These are phyloP conservation scores for Cyphotilapia sp. DNA, from an alignment of 2,113 vertebrate genomes.

Conservation along the genomic window DNA sequence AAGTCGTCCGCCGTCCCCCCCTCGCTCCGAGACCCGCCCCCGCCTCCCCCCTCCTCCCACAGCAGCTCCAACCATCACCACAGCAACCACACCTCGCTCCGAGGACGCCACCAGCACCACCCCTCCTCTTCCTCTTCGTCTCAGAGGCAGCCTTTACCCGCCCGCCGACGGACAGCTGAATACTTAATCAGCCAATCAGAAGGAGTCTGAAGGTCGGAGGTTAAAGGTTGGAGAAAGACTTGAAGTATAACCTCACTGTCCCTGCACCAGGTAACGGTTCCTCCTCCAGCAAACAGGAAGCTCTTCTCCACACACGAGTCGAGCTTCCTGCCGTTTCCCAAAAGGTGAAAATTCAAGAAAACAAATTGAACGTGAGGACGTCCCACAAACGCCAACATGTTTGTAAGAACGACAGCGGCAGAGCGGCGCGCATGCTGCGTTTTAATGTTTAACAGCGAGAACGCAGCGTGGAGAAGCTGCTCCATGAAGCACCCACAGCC, in stretches of 20 bases:
- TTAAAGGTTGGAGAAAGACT: background rate
- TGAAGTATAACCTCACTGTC: background rate
- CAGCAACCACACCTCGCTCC: conserved; percentile 68
- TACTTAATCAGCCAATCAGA: conserved; percentile 67
- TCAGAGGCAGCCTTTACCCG: conserved; percentile 27
- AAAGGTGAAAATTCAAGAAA: background rate
- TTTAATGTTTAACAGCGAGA: background rate
- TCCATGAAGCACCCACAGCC: background rate
- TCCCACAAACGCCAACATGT: background rate
- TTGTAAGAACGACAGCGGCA: background rate
- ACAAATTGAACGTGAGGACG: background rate
- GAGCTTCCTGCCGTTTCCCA: background rate
- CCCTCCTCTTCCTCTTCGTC: background rate
- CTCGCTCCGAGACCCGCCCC: conserved; percentile 72
- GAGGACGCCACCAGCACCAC: conserved; percentile 53
- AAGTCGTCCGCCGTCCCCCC: conserved; percentile 87
- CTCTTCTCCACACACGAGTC: background rate
- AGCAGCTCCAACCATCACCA: conserved; percentile 61
- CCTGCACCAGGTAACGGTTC: background rate
- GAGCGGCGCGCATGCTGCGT: background rate
- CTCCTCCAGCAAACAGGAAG: background rate
- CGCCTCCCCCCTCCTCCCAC: conserved; percentile 25
- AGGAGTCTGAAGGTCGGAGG: conserved; percentile 38
- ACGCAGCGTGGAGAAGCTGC: accelerated
- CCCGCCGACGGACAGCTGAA: conserved; percentile 17